Conservation (phyloP, 2,888 invertebrate genomes). For the Heliconius ethilla region DNA sequence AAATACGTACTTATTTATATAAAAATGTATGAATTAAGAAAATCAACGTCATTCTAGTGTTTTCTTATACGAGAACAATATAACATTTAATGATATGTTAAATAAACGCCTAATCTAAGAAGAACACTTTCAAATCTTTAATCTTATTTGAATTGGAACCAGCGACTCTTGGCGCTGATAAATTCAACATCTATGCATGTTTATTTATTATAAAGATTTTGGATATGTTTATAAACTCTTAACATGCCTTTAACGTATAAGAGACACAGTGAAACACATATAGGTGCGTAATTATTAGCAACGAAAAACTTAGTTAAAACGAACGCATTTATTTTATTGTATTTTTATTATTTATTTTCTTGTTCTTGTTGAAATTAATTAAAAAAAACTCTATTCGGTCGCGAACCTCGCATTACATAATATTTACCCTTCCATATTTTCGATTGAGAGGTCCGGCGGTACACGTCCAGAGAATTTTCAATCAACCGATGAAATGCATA, state of each 20-base stretch:
- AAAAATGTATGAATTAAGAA: neutral
- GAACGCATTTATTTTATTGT: neutral
- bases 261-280: neutral
- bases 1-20: neutral
- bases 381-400: neutral
- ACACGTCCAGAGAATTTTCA: constrained; percentile 28
- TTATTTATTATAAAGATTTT: neutral
- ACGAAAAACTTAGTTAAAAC: neutral
- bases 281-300: neutral
- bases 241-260: neutral
- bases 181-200: neutral
- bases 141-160: no score
- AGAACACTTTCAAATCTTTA: neutral
- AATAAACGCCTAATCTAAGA: neutral
- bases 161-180: no score
- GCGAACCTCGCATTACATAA: neutral
- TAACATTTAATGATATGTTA: neutral
- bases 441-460: neutral
- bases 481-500: constrained; percentile 29
- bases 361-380: neutral
- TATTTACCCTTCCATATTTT: constrained; percentile 6
- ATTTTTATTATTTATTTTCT: neutral
- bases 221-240: neutral
- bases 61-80: neutral
- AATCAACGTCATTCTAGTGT: neutral